Percentiles rank a stretch among this genome's conserved stretches.
These are phyloP conservation scores for Spodoptera exigua DNA, from an alignment of 2,888 invertebrate species.

Conservation along the genomic window DNA sequence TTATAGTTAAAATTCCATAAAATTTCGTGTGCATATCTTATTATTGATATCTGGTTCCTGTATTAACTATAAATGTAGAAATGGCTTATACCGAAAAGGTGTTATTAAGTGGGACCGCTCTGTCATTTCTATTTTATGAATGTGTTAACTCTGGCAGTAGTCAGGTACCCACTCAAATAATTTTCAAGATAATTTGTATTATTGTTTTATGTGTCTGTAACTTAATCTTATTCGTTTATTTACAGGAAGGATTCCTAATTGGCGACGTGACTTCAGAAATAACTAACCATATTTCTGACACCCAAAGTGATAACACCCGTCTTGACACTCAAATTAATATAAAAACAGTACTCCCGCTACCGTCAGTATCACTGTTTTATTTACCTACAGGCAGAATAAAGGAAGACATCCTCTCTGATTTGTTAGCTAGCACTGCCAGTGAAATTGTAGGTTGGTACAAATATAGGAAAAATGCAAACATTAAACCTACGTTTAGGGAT, in stretches of 20 bases:
- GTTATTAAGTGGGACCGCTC: constrained; percentile 90
- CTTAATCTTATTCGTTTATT: constrained; percentile 36
- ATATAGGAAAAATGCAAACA: constrained; percentile 87
- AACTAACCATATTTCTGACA: constrained; percentile 92
- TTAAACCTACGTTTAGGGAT: constrained; percentile 90
- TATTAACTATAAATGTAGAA: constrained; percentile 31
- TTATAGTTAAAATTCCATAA: too few relatives aligned
- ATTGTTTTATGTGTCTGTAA: constrained; percentile 2
- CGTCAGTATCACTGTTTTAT: constrained; percentile 89
- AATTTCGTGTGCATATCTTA: too few relatives aligned
- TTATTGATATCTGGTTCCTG: constrained; percentile 3
- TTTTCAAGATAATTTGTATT: not conserved
- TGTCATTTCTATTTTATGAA: constrained; percentile 92
- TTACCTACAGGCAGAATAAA: constrained; percentile 89
- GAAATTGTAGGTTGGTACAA: constrained; percentile 92
- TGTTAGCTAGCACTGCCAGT: constrained; percentile 86
- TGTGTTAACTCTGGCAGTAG: constrained; percentile 89
- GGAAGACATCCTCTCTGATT: constrained; percentile 84
- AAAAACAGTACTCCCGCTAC: constrained; percentile 90
- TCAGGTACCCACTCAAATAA: constrained; percentile 81
- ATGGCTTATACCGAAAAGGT: constrained; percentile 87
- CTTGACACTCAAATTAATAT: constrained; percentile 90
- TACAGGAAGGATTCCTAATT: constrained; percentile 91
- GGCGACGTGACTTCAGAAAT: constrained; percentile 91
- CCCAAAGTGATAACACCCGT: constrained; percentile 90